phyloP scores from a whole-genome alignment of 2,888 invertebrate species.

The Anoplius nigerrimus region DNA sequence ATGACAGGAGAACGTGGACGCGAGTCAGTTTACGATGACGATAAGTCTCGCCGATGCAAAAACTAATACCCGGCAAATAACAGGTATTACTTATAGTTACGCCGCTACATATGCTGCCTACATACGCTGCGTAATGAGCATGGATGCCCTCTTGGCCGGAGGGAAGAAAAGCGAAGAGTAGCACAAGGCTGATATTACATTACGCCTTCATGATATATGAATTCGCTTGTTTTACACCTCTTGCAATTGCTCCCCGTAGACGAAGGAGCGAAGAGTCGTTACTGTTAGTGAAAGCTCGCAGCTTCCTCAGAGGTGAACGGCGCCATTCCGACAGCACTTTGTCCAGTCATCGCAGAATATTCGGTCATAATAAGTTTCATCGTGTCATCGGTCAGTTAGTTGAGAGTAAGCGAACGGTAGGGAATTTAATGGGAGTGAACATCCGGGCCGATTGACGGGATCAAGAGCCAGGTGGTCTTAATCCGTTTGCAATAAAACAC shows the following conservation, averaged over 20 bases:
- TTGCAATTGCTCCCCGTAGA: conserved; percentile 33
- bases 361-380: no score
- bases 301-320: no score
- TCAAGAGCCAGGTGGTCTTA: not conserved
- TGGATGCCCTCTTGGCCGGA: not conserved
- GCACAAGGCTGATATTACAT: conserved; percentile 61
- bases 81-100: conserved; percentile 67
- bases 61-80: conserved; percentile 69
- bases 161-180: conserved; percentile 4
- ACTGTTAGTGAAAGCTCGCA: no score
- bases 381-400: no score
- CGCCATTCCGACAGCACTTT: no score
- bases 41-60: conserved; percentile 65
- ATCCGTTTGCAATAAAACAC: no score
- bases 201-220: conserved; percentile 64
- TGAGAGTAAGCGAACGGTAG: no score
- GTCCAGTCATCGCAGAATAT: no score
- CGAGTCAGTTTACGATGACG: conserved; percentile 65
- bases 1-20: conserved; percentile 67
- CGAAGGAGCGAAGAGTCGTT: not conserved
- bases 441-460: not conserved
- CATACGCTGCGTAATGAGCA: conserved; percentile 24
- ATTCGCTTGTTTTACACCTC: conserved; percentile 62
- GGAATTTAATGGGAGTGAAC: no score
- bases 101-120: conserved; percentile 34